Conservation (phyloP, 2,113 vertebrate genomes). For the Burhinus bistriatus region DNA sequence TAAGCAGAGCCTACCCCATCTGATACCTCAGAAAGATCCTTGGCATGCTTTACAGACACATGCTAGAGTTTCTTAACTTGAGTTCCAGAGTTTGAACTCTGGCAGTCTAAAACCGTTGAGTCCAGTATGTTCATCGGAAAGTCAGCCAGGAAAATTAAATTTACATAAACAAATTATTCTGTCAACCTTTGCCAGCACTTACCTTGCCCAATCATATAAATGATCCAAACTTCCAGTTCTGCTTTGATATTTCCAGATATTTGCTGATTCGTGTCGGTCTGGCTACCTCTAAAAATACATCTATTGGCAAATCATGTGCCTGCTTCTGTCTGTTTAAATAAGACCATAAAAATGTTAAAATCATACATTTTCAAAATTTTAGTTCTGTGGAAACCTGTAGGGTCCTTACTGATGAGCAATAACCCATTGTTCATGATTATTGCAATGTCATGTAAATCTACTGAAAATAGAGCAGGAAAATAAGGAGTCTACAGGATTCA, state of each 20-base stretch:
- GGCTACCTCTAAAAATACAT: not conserved
- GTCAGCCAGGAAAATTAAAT: not conserved
- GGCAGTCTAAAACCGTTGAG: not conserved
- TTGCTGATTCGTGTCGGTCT: not conserved
- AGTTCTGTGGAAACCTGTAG: not conserved
- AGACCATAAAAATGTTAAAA: not conserved
- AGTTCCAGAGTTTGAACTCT: not conserved
- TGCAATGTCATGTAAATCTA: not conserved
- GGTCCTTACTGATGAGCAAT: not conserved
- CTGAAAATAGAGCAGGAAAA: not conserved
- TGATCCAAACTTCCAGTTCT: not conserved
- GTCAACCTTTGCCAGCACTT: not conserved
- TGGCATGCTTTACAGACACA: not conserved
- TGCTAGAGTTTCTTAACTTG: not conserved
- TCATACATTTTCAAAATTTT: not conserved
- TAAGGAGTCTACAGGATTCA: not conserved
- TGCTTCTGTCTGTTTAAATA: not conserved
- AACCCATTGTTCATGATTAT: not conserved
- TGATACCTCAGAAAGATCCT: not conserved
- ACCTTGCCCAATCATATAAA: not conserved
- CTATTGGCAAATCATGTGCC: not conserved
- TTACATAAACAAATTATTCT: not conserved
- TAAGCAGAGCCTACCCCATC: not conserved
- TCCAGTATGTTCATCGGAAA: not conserved
- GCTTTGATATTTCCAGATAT: not conserved